Percentiles rank a stretch among this genome's conserved stretches.
Evolutionary conservation across 2,797 vertebrate species (phyloP).

Genomic region (Malurus leucopterus): DNA sequence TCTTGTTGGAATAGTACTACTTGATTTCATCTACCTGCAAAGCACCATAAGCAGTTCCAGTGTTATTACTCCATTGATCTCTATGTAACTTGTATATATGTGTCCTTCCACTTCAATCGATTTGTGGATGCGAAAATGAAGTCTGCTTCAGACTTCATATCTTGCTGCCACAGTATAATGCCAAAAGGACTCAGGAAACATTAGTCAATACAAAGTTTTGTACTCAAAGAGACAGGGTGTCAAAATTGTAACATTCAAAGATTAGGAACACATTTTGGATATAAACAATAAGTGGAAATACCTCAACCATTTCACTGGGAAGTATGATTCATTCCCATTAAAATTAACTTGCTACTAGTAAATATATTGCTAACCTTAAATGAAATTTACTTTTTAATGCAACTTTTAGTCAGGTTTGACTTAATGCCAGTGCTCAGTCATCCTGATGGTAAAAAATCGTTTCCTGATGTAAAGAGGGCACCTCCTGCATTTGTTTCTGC

Average conservation of each 20-base stretch:
- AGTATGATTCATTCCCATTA: neutral
- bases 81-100: neutral
- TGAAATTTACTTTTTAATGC: neutral
- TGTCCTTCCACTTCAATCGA: neutral
- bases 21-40: neutral
- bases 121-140: neutral
- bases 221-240: neutral
- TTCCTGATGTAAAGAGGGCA: neutral
- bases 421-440: neutral
- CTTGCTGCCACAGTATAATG: neutral
- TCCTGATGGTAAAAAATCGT: neutral
- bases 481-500: neutral
- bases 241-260: neutral
- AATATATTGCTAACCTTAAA: neutral
- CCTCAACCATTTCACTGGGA: neutral
- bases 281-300: slow-evolving; percentile 25
- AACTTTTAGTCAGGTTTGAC: neutral
- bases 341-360: neutral
- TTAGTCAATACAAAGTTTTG: neutral
- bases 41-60: neutral
- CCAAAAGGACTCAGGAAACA: neutral
- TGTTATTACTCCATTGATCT: neutral
- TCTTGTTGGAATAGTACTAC: neutral
- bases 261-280: neutral
- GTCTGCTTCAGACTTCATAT: neutral